Base-by-base conservation (phyloP, 2,888 invertebrate species). In the Sphecodes monilicornis region DNA sequence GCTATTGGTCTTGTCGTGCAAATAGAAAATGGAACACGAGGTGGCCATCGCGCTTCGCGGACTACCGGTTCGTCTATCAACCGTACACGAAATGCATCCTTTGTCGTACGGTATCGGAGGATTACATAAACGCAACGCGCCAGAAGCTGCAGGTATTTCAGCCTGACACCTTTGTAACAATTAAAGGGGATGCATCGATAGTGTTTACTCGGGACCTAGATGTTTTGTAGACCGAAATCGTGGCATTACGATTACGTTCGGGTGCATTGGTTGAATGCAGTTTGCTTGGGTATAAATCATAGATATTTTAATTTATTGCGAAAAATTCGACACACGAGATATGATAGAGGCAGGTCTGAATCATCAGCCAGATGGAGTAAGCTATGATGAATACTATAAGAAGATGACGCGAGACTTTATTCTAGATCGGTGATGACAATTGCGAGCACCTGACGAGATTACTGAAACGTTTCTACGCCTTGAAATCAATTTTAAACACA, bases 51-150 rank as follows among this genome's bases (percentile, higher is more conserved):
- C 36, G 66, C 69, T 64, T 41, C 43, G 46, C 46, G 46, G n/a
- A 68, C 64, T 43, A 26, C 54, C 76, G 70, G 18, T 29, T 32
- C 57, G 46, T 32, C 60, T 54, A 77, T 80, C 76, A 29, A 26
- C 39, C 57, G 66, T 54, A 57, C 43, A 32, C n/a, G 26, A 26
- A 36, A 57, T 64, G 76, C 73, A 66, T 84, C 85, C 85, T 84
- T 74, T 66, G 39, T 71, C 46, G n/a, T 46, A 32, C 54, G 29
- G 36, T 84, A 84, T 84, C 76, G 72, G 39, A 18, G 64, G 46
- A 87, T 87, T 84, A 86, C 88, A 84, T 91, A 88, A 89, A 90
- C 11, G 60, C 50, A 29, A 39, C 71, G 72, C 50, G 72, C 18
- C 13, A 22, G 32, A 64, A 16, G 46, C 64, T 64, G 64, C 64